Conservation (phyloP, 2,888 invertebrate species). For the Drosophila siamana region DNA sequence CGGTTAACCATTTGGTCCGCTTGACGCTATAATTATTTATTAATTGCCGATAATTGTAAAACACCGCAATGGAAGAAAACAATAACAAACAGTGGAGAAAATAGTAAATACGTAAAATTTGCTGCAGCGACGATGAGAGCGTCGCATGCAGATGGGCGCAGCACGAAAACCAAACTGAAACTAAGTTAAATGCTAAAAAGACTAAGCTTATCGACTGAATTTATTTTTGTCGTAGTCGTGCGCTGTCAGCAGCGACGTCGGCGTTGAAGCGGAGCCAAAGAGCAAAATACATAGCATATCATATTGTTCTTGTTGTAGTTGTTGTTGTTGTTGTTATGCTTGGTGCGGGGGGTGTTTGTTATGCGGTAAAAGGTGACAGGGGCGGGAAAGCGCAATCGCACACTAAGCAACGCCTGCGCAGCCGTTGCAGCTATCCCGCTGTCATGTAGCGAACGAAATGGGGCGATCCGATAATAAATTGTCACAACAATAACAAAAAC, state of each 20-base stretch:
- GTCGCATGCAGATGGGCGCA: slow-evolving; percentile 71
- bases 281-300: slow-evolving; percentile 23
- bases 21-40: background rate
- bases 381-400: slow-evolving; percentile 4
- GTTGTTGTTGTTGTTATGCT: slow-evolving; percentile 31
- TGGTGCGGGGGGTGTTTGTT: background rate
- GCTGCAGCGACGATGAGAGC: slow-evolving; percentile 21
- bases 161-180: slow-evolving; percentile 73
- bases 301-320: slow-evolving; percentile 15
- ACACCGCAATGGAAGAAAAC: background rate
- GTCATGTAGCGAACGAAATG: slow-evolving; percentile 27
- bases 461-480: slow-evolving; percentile 50
- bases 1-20: slow-evolving; percentile 23
- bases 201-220: slow-evolving; percentile 62
- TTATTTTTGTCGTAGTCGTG: slow-evolving; percentile 35
- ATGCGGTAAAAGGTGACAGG: background rate
- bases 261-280: slow-evolving; percentile 57
- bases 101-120: background rate
- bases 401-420: slow-evolving; percentile 21
- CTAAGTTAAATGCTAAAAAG: slow-evolving; percentile 62
- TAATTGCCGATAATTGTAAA: slow-evolving; percentile 2
- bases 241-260: slow-evolving; percentile 31
- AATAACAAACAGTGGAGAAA: background rate
- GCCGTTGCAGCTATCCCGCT: slow-evolving; percentile 42
- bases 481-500: slow-evolving; percentile 26